Percentiles rank a stretch among this genome's conserved stretches.
These are phyloP conservation scores for Nannospalax galili DNA, from an alignment of 2,113 vertebrate genomes.

Conservation along the genomic window DNA sequence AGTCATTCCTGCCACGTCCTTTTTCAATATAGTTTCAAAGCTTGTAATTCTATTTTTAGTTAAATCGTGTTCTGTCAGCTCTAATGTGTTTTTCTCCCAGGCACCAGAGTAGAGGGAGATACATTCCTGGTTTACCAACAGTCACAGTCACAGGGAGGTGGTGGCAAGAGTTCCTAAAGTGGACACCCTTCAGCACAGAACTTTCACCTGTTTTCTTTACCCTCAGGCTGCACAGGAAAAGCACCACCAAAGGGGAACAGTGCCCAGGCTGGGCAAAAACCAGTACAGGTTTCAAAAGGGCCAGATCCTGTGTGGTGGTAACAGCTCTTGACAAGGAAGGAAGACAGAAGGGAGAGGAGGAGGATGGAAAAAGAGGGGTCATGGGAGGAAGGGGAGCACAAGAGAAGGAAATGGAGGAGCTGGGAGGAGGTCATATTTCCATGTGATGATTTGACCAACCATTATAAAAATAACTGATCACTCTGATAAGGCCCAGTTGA, in stretches of 20 bases:
- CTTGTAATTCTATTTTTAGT: slow-evolving; percentile 74
- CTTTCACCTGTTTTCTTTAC: neutral
- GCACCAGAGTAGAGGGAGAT: slow-evolving; percentile 73
- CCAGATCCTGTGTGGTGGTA: neutral
- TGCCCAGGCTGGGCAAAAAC: neutral
- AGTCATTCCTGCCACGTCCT: neutral
- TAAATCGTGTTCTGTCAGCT: slow-evolving; percentile 66
- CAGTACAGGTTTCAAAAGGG: neutral
- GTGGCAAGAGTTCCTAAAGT: slow-evolving; percentile 71
- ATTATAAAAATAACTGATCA: neutral
- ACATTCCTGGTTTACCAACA: slow-evolving; percentile 71
- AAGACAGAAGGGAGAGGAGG: neutral
- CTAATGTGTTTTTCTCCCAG: slow-evolving; percentile 63
- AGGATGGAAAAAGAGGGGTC: neutral
- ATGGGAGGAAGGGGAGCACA: neutral
- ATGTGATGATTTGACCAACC: neutral
- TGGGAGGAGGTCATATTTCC: neutral
- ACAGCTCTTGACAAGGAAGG: neutral
- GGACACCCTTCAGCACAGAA: slow-evolving; percentile 58
- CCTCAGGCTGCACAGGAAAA: neutral
- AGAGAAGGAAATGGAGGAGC: no score
- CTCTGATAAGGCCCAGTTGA: neutral
- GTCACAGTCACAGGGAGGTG: slow-evolving; percentile 71
- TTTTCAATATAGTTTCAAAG: slow-evolving; percentile 33
- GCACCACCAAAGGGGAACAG: neutral